Base-by-base conservation (phyloP, 2,888 invertebrate species). In the Amphipyra tragopoginis region DNA sequence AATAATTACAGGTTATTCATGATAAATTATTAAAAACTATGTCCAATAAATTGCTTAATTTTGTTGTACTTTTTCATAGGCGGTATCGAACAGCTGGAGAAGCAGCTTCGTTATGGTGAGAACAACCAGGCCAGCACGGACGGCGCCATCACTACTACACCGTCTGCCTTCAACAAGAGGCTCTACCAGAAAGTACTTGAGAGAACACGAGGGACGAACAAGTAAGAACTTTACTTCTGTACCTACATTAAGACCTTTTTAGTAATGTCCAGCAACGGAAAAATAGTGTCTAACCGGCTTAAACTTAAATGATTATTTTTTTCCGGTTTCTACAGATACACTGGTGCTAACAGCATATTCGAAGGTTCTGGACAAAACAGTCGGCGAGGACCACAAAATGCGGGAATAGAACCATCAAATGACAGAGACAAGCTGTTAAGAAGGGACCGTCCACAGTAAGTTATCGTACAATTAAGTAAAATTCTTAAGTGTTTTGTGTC, bases 71-170 rank as follows among this genome's bases (percentile, higher is more conserved):
- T 13, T 11, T 50, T 55, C 6, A 11, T 77, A 97, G 97, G 97
- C 72, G 98, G 98, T 13, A 96, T 98, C 1, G 98, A 98, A 83
- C 97, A 98, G 82, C 87, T 98, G 13, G 98, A 98, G 87, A 98
- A 97, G 81, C 97, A 98, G 66, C 89, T 98, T 13, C 95, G 88
- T 0, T 77, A 90, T 0, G 92, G 89, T 49, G 95, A 89, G 79
- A 69, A 80, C 0, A 87, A 40, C 10, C 47, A 95, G 0, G 86
- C 93, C 0, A 95, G 95, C 55, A 89, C 92, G 0, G 87, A 87
- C 44, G 91, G 93, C 0, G 88, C 76, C 8, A 83, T 88, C 21
- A 86, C 87, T 15, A 91, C 95, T 8, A 96, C 96, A 0, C 97
- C 97, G 0, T 96, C 96, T 0, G 92, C 96, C 14, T 97, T 97